A percentile compares a stretch with the other conserved stretches of the same genome.
Evolutionary conservation across 2,113 vertebrate species (phyloP).

Genomic region (Synchiropus splendidus): DNA sequence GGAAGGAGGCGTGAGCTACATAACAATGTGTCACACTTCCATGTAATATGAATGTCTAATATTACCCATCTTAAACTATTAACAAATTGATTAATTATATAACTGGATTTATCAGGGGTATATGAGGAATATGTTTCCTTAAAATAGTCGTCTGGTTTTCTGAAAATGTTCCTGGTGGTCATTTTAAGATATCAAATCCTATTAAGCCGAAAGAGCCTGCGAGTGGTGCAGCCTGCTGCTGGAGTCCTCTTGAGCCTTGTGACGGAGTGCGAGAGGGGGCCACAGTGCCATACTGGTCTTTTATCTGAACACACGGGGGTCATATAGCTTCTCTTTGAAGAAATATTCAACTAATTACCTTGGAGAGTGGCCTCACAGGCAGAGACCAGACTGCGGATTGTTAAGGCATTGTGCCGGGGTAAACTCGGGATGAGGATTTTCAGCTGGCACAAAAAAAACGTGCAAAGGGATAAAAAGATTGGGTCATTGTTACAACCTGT

Average conservation of each 20-base stretch:
- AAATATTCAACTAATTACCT: conserved; percentile 77
- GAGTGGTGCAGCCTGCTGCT: conserved; percentile 49
- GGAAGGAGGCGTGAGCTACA: too few species aligned
- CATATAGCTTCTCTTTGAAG: conserved; percentile 72
- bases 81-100: too few species aligned
- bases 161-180: conserved; percentile 52
- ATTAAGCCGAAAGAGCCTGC: conserved; percentile 64
- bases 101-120: too few species aligned
- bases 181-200: conserved; percentile 72
- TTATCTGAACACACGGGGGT: conserved; percentile 66
- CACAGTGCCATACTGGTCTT: conserved; percentile 59
- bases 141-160: conserved; percentile 24
- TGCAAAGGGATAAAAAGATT: conserved; percentile 11
- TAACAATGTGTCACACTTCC: too few species aligned
- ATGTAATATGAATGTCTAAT: too few species aligned
- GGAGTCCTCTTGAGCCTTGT: conserved; percentile 62
- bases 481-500: conserved; percentile 48
- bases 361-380: conserved; percentile 65
- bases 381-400: conserved; percentile 56
- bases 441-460: conserved; percentile 40
- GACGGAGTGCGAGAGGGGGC: conserved; percentile 41
- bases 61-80: too few species aligned
- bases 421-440: conserved; percentile 64
- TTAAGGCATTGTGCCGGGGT: conserved; percentile 56
- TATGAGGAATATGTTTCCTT: too few species aligned